Evolutionary conservation across 2,888 invertebrate genomes (phyloP), one percentile per base, ranked within the genome.

Genomic region (Sinhomidia bicolor): DNA sequence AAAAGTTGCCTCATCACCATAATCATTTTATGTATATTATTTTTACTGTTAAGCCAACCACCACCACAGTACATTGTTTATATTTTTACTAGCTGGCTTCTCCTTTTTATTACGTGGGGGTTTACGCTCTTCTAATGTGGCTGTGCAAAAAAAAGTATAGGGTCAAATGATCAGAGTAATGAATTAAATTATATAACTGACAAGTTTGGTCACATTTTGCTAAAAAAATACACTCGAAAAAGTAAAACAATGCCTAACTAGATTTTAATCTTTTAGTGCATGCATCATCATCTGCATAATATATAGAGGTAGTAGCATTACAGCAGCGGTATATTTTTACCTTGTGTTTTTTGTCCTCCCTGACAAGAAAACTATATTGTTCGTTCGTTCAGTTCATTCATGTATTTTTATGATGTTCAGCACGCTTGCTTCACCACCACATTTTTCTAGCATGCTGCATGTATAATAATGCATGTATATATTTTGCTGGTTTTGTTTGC

Each of bases 141-240:
- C 1, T n/a, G 12, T 4, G 23, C 7, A n/a, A n/a, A n/a, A n/a
- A n/a, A n/a, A n/a, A n/a, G n/a, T n/a, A 23, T 44, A 71, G 71
- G 71, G 41, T 83, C 54, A 54, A 71, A 54, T 71, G 36, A 54
- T 71, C 32, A 36, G n/a, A n/a, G 74, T 60, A 74, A 84, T 60
- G 74, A 84, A 54, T 74, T 80, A 60, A 51, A 12, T 60, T 26
- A 44, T 81, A 84, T 74, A 32, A 84, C 74, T 84, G 74, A 84
- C 84, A 60, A 60, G 74, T 84, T 84, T 74, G 74, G 74, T 51
- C 29, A 74, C 41, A 60, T 74, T 51, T 74, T 60, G 68, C 20
- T 17, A 12, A 62, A n/a, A 62, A 74, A 74, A 51, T 47, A 76
- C 47, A 10, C 23, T 20, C 71, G 23, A 20, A 71, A 51, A 47